Evolutionary conservation across 2,888 invertebrate species (phyloP).

Genomic region (Phyto melanocephala): DNA sequence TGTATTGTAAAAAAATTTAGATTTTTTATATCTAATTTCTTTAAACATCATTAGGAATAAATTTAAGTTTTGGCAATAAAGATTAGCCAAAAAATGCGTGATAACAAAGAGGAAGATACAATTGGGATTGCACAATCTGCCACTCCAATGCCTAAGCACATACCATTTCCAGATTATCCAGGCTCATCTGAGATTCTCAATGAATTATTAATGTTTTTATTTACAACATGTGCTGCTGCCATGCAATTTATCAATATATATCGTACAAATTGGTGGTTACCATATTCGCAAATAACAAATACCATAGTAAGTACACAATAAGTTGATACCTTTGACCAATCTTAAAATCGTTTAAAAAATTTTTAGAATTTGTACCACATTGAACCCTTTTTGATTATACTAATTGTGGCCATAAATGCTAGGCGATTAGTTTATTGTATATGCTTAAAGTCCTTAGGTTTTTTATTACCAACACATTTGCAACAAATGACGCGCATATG

Average conservation of each 20-base stretch:
- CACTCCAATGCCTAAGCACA: constrained; percentile 83
- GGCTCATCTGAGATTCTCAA: constrained; percentile 90
- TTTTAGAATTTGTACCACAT: constrained; percentile 95
- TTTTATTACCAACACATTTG: constrained; percentile 77
- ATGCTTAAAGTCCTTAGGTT: constrained; percentile 80
- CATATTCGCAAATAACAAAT: constrained; percentile 92
- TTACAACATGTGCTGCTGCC: constrained; percentile 87
- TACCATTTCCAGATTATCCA: constrained; percentile 88
- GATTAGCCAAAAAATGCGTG: constrained; percentile 37
- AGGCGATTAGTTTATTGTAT: constrained; percentile 87
- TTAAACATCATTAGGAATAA: neutral
- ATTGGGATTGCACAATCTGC: constrained; percentile 7
- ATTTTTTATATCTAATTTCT: neutral
- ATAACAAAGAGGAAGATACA: constrained; percentile 51
- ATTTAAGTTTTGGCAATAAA: neutral
- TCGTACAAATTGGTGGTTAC: constrained; percentile 98
- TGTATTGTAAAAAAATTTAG: neutral
- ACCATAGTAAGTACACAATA: constrained; percentile 85
- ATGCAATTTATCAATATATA: constrained; percentile 97
- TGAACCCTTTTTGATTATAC: constrained; percentile 90
- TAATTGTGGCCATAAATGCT: constrained; percentile 89
- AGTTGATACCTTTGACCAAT: too few species aligned
- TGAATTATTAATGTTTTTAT: constrained; percentile 90
- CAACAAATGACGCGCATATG: constrained; percentile 72
- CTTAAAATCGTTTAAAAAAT: constrained; percentile 67